Base-by-base conservation (phyloP, 2,797 vertebrate genomes). In the Takifugu rubripes region DNA sequence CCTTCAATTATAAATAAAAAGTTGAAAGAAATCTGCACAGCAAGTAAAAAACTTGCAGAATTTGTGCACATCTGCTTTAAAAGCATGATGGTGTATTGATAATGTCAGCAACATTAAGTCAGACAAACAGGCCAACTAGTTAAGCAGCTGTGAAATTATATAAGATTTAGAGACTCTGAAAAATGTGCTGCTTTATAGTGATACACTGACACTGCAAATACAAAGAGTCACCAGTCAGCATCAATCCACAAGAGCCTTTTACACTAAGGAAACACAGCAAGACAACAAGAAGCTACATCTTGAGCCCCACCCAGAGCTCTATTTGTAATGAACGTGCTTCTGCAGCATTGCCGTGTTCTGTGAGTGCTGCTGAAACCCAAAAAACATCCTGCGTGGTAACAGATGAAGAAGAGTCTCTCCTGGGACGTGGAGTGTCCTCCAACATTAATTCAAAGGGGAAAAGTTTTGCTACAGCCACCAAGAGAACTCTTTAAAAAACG, bases 241-340 rank as follows among this genome's bases (percentile, higher is more conserved):
- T 21, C 21, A 21, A 21, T 21, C 21, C 21, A 21, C 21, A 21
- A 21, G 21, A 21, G 21, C 57, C 52, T 54, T 12, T 36, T 12
- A 12, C 33, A 36, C 33, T 2, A 36, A 12, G 33, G 14, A 12
- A 40, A 12, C 12, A 14, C 67, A 55, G 71, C 56, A 75, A 82
- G 27, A 80, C 12, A 10, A 57, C 74, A 69, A 56, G 74, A 60
- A 80, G 79, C 77, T 74, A 62, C 67, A 78, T 84, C 69, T 62
- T 58, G 49, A 80, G 66, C 16, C 54, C 52, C 64, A 54, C 75
- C 70, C 58, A 68, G 59, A 67, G 47, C 67, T 72, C 84, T 91
- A 89, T 90, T 90, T 90, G 86, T 91, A 90, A 85, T 62, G 2
- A 42, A 47, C 29, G 65, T 62, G 72, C 69, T 79, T 88, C 81